Percentiles rank a stretch among this genome's conserved stretches.
Evolutionary conservation across 2,113 vertebrate genomes (phyloP).

Genomic region (Oncorhynchus kisutch): DNA sequence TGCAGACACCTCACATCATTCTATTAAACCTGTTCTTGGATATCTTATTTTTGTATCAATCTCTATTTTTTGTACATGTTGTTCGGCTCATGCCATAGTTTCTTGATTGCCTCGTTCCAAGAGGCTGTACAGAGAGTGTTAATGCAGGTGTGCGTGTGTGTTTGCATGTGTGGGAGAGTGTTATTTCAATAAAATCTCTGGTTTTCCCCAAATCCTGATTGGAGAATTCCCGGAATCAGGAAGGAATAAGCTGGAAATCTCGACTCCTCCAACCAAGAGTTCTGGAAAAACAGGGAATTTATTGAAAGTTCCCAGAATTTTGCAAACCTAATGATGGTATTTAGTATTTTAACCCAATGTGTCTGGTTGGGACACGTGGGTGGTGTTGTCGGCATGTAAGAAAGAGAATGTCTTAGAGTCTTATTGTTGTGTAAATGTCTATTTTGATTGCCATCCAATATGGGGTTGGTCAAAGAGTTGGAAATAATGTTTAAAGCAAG

Average conservation of each 20-base stretch:
- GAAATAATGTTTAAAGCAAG: slow-evolving; percentile 30
- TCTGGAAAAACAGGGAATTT: too few relatives aligned
- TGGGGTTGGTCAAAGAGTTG: slow-evolving; percentile 18
- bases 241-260: too few relatives aligned
- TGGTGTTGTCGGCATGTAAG: neutral
- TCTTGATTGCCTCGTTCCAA: slow-evolving; percentile 30
- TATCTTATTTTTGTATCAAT: slow-evolving; percentile 66
- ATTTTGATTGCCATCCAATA: slow-evolving; percentile 31
- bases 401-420: neutral
- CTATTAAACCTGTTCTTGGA: slow-evolving; percentile 47
- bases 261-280: too few relatives aligned
- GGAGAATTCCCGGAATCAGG: too few relatives aligned
- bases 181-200: neutral
- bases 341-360: too few relatives aligned
- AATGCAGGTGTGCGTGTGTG: slow-evolving; percentile 17
- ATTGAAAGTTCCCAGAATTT: too few relatives aligned
- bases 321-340: neutral
- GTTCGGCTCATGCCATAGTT: slow-evolving; percentile 38
- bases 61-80: slow-evolving; percentile 70
- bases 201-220: too few relatives aligned
- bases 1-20: slow-evolving; percentile 30
- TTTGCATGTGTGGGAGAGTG: neutral
- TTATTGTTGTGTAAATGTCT: slow-evolving; percentile 22
- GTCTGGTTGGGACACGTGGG: too few relatives aligned
- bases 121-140: slow-evolving; percentile 16